A percentile compares a stretch with the other conserved stretches of the same genome.
Evolutionary conservation across 2,888 invertebrate species (phyloP).

Genomic region (Lepetodrilus schrolli): DNA sequence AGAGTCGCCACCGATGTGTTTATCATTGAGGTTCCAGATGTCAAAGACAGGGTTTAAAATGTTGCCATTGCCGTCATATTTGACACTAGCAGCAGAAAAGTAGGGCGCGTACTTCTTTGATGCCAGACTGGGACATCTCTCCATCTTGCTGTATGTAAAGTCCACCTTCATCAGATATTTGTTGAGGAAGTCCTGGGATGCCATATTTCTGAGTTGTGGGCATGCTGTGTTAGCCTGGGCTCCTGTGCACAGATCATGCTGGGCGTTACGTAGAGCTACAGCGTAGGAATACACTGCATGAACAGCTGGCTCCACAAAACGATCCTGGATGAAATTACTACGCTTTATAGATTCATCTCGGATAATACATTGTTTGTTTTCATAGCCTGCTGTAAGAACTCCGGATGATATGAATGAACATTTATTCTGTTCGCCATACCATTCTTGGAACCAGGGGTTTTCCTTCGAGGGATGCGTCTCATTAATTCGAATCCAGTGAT

Average conservation of each 20-base stretch:
- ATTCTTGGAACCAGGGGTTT: conserved; percentile 67
- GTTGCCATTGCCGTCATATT: conserved; percentile 62
- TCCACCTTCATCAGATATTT: conserved; percentile 63
- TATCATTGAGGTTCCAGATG: conserved; percentile 67
- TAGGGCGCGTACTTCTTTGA: conserved; percentile 64
- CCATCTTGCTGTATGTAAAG: conserved; percentile 62
- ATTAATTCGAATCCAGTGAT: conserved; percentile 69
- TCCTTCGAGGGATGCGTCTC: conserved; percentile 53
- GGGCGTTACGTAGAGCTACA: conserved; percentile 64
- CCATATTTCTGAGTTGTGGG: conserved; percentile 45
- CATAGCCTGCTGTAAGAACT: conserved; percentile 32
- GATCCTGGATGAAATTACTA: conserved; percentile 60
- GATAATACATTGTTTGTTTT: not conserved
- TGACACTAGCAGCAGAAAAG: conserved; percentile 56
- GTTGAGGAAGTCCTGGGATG: conserved; percentile 56
- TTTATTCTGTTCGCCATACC: conserved; percentile 59
- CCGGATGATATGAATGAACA: not conserved
- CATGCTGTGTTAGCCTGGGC: conserved; percentile 56
- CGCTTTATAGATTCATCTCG: conserved; percentile 45
- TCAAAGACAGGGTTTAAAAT: conserved; percentile 61
- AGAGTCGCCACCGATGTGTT: conserved; percentile 37
- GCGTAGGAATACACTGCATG: conserved; percentile 69
- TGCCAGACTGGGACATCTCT: conserved; percentile 67
- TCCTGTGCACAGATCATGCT: conserved; percentile 51
- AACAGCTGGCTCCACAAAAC: conserved; percentile 69